Percentiles rank a stretch among this genome's conserved stretches.
Conservation (phyloP, 2,888 invertebrate species). For the Drosophila mettleri region DNA sequence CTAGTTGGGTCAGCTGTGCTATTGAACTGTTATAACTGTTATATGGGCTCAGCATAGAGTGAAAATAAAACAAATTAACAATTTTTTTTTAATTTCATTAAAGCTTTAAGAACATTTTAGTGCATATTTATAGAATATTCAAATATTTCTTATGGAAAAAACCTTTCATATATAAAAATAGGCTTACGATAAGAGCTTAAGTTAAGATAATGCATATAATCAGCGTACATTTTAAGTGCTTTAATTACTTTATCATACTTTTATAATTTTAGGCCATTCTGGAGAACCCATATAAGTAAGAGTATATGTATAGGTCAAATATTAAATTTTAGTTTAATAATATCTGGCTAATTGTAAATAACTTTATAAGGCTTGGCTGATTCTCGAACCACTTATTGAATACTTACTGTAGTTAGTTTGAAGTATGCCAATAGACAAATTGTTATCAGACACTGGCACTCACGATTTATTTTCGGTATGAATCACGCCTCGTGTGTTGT, state of each 20-base stretch:
- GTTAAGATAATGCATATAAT: conserved; percentile 1
- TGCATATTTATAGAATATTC: not conserved
- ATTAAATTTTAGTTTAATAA: too few species aligned
- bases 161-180: not conserved
- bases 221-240: not conserved
- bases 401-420: conserved; percentile 37
- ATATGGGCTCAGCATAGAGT: not conserved
- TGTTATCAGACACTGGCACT: conserved; percentile 41
- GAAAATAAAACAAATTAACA: not conserved
- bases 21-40: not conserved
- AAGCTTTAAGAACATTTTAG: too few species aligned
- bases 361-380: not conserved
- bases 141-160: not conserved
- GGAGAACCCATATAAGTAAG: not conserved
- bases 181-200: not conserved
- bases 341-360: too few species aligned
- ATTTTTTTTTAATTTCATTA: too few species aligned
- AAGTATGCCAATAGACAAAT: conserved; percentile 10
- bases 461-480: conserved; percentile 20
- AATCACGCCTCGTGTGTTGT: conserved; percentile 35
- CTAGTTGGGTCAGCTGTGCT: not conserved
- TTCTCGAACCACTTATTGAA: not conserved
- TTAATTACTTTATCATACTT: not conserved
- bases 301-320: too few species aligned
- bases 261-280: not conserved